Evolutionary conservation across 2,113 vertebrate genomes (phyloP).

Genomic region (Pampusana beccarii): DNA sequence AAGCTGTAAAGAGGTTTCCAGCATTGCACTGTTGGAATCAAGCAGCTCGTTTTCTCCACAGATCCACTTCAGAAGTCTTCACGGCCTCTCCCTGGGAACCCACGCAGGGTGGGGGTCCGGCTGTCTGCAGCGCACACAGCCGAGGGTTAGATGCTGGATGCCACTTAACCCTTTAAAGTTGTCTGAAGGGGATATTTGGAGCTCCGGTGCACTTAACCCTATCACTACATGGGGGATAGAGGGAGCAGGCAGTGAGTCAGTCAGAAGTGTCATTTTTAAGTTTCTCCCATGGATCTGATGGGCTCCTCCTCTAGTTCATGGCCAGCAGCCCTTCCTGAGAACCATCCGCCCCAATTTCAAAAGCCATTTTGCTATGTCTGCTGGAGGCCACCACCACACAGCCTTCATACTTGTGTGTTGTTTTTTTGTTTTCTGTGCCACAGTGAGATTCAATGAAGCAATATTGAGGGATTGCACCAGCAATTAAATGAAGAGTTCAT

Average conservation of each 20-base stretch:
- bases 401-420: background rate
- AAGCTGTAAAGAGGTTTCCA: background rate
- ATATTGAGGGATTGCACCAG: background rate
- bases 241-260: background rate
- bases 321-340: background rate
- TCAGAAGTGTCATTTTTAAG: background rate
- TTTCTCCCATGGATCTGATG: background rate
- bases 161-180: background rate
- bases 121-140: background rate
- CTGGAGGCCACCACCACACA: background rate
- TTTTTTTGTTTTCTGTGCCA: background rate
- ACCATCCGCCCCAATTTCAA: background rate
- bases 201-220: background rate
- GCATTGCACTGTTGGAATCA: background rate
- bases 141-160: background rate
- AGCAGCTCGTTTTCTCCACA: background rate
- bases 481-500: background rate
- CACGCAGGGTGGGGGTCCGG: accelerated
- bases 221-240: background rate
- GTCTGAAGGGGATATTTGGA: background rate
- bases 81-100: background rate
- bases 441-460: background rate
- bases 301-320: background rate
- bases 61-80: background rate
- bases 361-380: background rate